phyloP scores from a whole-genome alignment of 2,797 vertebrate species.

The Paramormyrops hopkinsi region DNA sequence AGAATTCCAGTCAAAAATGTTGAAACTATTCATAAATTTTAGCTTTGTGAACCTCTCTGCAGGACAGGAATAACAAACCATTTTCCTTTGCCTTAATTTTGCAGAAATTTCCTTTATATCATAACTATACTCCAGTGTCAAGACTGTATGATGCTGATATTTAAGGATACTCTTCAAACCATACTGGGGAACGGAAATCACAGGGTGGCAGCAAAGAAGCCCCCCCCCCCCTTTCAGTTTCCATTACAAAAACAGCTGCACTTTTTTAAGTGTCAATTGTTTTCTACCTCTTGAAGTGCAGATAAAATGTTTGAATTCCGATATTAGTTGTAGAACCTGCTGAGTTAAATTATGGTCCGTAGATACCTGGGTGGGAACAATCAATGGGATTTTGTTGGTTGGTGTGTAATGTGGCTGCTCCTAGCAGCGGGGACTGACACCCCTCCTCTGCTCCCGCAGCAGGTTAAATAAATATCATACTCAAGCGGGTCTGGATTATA shows the following conservation, averaged over 20 bases:
- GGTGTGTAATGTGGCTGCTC: slow-evolving; percentile 87
- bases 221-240: slow-evolving; percentile 53
- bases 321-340: slow-evolving; percentile 77
- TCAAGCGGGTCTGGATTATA: slow-evolving; percentile 84
- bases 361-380: slow-evolving; percentile 86
- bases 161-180: neutral
- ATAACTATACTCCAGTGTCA: neutral
- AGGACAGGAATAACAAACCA: neutral
- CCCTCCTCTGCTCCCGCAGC: slow-evolving; percentile 81
- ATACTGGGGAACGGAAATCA: neutral
- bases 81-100: neutral
- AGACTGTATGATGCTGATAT: neutral
- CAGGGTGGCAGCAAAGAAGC: neutral
- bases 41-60: neutral
- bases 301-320: slow-evolving; percentile 72
- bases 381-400: slow-evolving; percentile 92
- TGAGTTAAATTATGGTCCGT: slow-evolving; percentile 97
- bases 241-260: slow-evolving; percentile 62
- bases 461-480: slow-evolving; percentile 98
- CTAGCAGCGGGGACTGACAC: slow-evolving; percentile 81
- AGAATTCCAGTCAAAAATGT: neutral
- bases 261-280: slow-evolving; percentile 71
- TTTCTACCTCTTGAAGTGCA: slow-evolving; percentile 70
- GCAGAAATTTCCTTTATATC: neutral
- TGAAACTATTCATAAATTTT: neutral